Evolutionary conservation across 2,113 vertebrate genomes (phyloP), one percentile per base, ranked within the genome.

Genomic region (Gobiocypris rarus): DNA sequence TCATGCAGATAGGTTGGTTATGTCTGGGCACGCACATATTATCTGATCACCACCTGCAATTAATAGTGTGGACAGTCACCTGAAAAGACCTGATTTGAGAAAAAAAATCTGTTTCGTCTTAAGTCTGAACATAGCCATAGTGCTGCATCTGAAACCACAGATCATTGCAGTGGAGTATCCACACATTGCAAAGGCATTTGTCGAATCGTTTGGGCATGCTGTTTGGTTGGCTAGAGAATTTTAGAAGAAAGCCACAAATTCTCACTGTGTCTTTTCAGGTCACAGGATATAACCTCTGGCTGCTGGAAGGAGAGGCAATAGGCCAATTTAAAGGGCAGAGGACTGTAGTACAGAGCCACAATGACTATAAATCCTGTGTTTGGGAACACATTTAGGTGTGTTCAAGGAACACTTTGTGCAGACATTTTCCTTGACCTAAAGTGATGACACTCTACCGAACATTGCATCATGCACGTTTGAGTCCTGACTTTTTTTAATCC

Each of bases 401-500:
- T 67, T 67, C 26, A 17, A 38, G 34, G 31, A 38, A 38, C 65
- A 69, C 31, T 11, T 17, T 38, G 28, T 67, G 31, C 31, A 69
- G 65, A 13, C 17, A 69, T 38, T 34, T 38, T 67, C 82, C 74
- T n/a, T 11, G 10, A 69, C 61, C 61, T 58, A 24, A 77, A 24
- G 22, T 58, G 52, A 41, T 58, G 45, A 48, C 34, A 48, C 41
- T 28, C 31, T 58, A 58, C 11, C 0, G 31, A 76, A n/a, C 6
- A 58, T 76, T 76, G 52, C 75, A 76, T 76, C 75, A 76, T 58
- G 19, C 28, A 75, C 45, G 52, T 17, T 22, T 69, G 31, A 38
- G 31, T 74, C 48, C 48, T 31, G 22, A 76, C 52, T 76, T 13
- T 10, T 58, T 56, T 58, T 77, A 43, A 24, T 38, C 11, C 11